phyloP scores from a whole-genome alignment of 2,797 vertebrate genomes.

The Spatula versicolor region DNA sequence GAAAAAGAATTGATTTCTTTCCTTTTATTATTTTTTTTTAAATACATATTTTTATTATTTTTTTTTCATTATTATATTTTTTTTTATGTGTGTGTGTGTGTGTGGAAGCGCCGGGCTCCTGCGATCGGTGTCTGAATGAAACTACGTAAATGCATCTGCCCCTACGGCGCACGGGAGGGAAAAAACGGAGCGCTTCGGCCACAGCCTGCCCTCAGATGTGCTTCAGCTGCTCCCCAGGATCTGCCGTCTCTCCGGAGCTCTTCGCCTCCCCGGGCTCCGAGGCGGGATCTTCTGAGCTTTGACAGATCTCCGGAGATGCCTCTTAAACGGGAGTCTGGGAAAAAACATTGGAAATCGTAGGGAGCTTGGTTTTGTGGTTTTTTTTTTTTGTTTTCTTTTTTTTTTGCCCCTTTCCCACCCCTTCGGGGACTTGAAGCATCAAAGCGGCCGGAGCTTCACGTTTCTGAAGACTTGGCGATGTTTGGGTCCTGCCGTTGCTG shows the following conservation, averaged over 20 bases:
- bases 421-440: slow-evolving; percentile 70
- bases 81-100: slow-evolving; percentile 15
- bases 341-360: slow-evolving; percentile 46
- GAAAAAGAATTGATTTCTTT: slow-evolving; percentile 18
- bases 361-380: not conserved
- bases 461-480: slow-evolving; percentile 68
- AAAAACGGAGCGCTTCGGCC: slow-evolving; percentile 67
- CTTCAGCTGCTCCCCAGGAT: slow-evolving; percentile 73
- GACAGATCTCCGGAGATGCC: slow-evolving; percentile 72
- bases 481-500: slow-evolving; percentile 64
- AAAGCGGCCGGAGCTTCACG: slow-evolving; percentile 40
- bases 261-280: slow-evolving; percentile 60
- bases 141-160: slow-evolving; percentile 59
- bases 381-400: not conserved
- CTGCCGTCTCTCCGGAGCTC: slow-evolving; percentile 36
- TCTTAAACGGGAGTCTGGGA: slow-evolving; percentile 65
- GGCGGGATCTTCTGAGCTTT: slow-evolving; percentile 68
- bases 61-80: not conserved
- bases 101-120: slow-evolving; percentile 49
- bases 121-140: slow-evolving; percentile 72
- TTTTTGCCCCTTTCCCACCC: slow-evolving; percentile 8
- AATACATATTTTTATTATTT: not conserved
- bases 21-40: not conserved
- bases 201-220: slow-evolving; percentile 62
- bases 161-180: slow-evolving; percentile 69